Evolutionary conservation across 2,113 vertebrate genomes (phyloP), one percentile per base, ranked within the genome.

Genomic region (Cebidichthys violaceus): DNA sequence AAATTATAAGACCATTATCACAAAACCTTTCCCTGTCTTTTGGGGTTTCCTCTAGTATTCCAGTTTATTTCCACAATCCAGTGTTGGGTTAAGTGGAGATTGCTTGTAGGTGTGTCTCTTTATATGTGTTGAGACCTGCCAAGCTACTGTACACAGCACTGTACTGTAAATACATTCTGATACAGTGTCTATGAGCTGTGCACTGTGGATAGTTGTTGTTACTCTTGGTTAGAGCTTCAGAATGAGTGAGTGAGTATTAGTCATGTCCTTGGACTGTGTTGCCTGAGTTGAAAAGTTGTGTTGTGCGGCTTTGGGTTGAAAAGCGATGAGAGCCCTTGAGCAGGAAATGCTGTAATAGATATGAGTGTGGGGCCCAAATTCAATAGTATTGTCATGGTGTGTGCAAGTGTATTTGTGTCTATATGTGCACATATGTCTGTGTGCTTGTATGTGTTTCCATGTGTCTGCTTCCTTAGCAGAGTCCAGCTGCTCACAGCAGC

Each of bases 401-500:
- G 54, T 37, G 41, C 11, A 5, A 9, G 60, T 78, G 62, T 75
- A 7, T 52, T 7, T 50, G 35, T 77, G 31, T 79, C 7, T 57
- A 11, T 75, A 59, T 39, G 54, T 67, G 22, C 59, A 45, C 59
- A 37, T 75, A 70, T 70, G 27, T 73, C 13, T 71, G 31, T 73
- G n/a, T 77, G 65, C 39, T 47, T 75, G 55, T 71, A 33, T 60
- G 45, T 84, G 55, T 73, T 33, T 70, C 33, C 67, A 45, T 59
- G 67, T 61, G 33, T 67, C 47, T 71, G 62, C 50, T 70, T 52
- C 59, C 69, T 45, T 70, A 69, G 72, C 75, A 78, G 65, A 82
- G 67, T 81, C 64, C 79, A 86, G 86, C 78, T 79, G 83, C 74
- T 88, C 81, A 70, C 57, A 78, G 60, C 59, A 69, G 78, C 57